Evolutionary conservation across 1,140 invertebrate genomes (phyloP), one percentile per base, ranked within the genome.

Genomic region (Drosophila mayri): DNA sequence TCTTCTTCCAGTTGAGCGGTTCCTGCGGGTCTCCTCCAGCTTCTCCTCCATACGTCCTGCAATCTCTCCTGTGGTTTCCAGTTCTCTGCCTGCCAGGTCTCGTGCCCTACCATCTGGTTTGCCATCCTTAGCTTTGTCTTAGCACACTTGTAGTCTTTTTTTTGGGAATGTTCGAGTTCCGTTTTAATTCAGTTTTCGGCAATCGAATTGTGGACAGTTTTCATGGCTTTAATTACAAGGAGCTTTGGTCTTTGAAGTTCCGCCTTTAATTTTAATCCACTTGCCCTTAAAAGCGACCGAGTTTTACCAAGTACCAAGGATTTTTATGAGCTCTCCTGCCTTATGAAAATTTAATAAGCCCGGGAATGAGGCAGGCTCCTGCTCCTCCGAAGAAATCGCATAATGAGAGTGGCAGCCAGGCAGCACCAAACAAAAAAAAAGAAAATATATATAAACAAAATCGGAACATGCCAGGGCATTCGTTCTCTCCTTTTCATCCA

Each of bases 311-410:
- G 52, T 22, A 37, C 32, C 50, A 28, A 75, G 52, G 9, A 84
- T 78, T 76, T 87, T 79, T 79, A 76, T 67, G 70, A 82, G 71
- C 68, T 41, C 63, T 63, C 18, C 50, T 58, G 75, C 62, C 73
- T 77, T 83, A 90, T 87, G 80, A 87, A 87, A 87, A 88, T 88
- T 84, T 87, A 87, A 87, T 87, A 87, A 88, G 80, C 73, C 68
- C 20, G 43, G 44, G 44, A 52, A 37, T 35, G 63, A 47, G 58
- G 52, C 52, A 25, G 50, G 14, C 50, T 52, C 50, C 32, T 5
- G 4, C 50, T 37, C 50, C 50, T 20, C 50, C 1, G 32, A 38
- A 41, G 59, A 40, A 46, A 28, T 32, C 68, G 66, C 55, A 72
- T 73, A 73, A 73, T 73, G 54, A 73, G 70, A 72, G 70, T 72